These are phyloP conservation scores for Megathymus violae DNA, from an alignment of 1,140 invertebrate genomes.

Conservation along the genomic window DNA sequence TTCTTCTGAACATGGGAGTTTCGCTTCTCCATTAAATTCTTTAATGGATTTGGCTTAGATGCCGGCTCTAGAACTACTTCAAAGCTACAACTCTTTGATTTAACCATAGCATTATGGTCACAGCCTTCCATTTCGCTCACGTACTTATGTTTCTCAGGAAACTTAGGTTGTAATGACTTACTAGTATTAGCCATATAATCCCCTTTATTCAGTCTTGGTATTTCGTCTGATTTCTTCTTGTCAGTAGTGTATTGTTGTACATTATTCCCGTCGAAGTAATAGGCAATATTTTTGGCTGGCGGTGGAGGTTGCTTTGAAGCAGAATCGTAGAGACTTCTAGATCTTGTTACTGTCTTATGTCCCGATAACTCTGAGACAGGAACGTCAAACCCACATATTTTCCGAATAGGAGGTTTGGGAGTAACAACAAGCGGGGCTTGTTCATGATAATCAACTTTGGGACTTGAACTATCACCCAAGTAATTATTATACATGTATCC, in stretches of 20 bases:
- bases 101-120: constrained; percentile 73
- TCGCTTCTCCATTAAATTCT: constrained; percentile 78
- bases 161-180: constrained; percentile 77
- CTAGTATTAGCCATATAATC: constrained; percentile 83
- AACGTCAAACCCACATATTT: constrained; percentile 72
- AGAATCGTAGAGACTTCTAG: constrained; percentile 79
- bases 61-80: constrained; percentile 81
- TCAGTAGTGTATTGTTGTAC: constrained; percentile 69
- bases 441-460: constrained; percentile 51
- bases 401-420: constrained; percentile 55
- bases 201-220: constrained; percentile 82
- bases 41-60: constrained; percentile 74
- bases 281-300: constrained; percentile 82
- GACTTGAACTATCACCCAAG: constrained; percentile 58
- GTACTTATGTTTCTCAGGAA: constrained; percentile 76
- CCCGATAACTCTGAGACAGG: constrained; percentile 58
- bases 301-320: constrained; percentile 62
- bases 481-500: constrained; percentile 81
- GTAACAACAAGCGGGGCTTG: constrained; percentile 37
- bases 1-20: constrained; percentile 82
- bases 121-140: constrained; percentile 76
- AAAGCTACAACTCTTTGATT: constrained; percentile 82
- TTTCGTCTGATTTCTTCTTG: constrained; percentile 76
- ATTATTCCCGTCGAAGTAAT: constrained; percentile 84
- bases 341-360: constrained; percentile 79